Base-by-base conservation (phyloP, 2,888 invertebrate genomes). In the Gymnosoma rotundatum region DNA sequence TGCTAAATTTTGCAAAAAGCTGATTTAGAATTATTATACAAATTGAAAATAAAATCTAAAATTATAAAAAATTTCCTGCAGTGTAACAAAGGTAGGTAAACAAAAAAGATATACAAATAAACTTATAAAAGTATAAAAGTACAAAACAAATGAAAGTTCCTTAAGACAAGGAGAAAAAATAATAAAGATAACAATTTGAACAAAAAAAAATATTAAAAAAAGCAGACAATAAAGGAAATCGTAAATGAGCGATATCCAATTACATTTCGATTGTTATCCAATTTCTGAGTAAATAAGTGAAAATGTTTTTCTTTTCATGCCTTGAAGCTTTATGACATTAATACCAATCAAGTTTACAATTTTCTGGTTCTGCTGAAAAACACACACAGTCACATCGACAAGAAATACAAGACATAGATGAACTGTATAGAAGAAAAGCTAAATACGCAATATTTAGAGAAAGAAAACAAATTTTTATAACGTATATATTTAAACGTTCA, bases 221-320 rank as follows among this genome's bases (percentile, higher is more conserved):
- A 64, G 72, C 67, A 52, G 52, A 72, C 50, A 63, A 18, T 54
- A 63, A 67, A 85, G 83, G 56, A 87, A 88, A 87, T 86, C 86
- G 88, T 88, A 90, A 91, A 91, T 90, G 89, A 90, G 89, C 90
- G 87, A 91, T 90, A 91, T 91, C 91, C 90, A 91, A 91, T 91
- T 91, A 91, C 90, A 89, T 88, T 90, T 90, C 91, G 91, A 91
- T 91, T 91, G 90, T 91, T 91, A 91, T 91, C 90, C 91, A 91
- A 91, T 91, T 91, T 91, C 88, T 83, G 84, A 86, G 88, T 88
- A 89, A 90, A 89, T 89, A 89, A 90, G 89, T 90, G 89, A 88
- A 90, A 90, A 90, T 89, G 89, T 89, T 85, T 85, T 78, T 72
- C 86, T 89, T 87, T 89, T 88, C 87, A 87, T 89, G 87, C 89